Base-by-base conservation (phyloP, 2,113 vertebrate genomes). In the Trematomus loennbergii region DNA sequence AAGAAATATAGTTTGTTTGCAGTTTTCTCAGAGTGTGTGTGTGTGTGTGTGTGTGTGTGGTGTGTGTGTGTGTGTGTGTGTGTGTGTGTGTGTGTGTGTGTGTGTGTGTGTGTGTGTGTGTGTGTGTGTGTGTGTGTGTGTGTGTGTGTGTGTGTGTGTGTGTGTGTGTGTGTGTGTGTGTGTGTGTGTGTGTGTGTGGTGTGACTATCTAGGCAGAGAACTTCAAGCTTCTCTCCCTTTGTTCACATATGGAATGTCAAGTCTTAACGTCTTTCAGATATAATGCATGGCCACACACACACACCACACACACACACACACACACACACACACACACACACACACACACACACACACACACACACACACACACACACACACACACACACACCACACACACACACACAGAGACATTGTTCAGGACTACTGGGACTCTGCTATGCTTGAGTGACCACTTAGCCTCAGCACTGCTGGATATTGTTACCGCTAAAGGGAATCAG, bases 401-500 rank as follows among this genome's bases (percentile, higher is more conserved):
- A 53, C 57, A 75, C 17, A 4, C 75, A 70, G 29, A 16, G 49
- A 46, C 81, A 91, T 93, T 93, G 93, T 94, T 90, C 84, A 73
- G 58, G 45, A 76, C 87, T 66, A 63, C 74, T 76, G 82, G 84
- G 82, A 60, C 77, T 84, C 77, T 72, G 60, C 78, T 53, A 91
- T 85, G 91, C 92, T 92, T 94, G 83, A 94, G 67, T 74, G 84
- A 88, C 73, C 81, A 40, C 69, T 81, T 64, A 83, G 46, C 65
- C 68, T 75, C 58, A 5, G 59, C 82, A 63, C 83, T 86, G 84
- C 72, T 90, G 91, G 86, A 88, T 80, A 89, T 94, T 88, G 84
- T 91, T 85, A 82, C 79, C 55, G 69, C 68, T 66, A 55, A 82
- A 92, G 75, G 75, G 75, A 92, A 89, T 83, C 66, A 60, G 77